Base-by-base conservation (phyloP, 2,888 invertebrate genomes). In the Drosophila helvetica region DNA sequence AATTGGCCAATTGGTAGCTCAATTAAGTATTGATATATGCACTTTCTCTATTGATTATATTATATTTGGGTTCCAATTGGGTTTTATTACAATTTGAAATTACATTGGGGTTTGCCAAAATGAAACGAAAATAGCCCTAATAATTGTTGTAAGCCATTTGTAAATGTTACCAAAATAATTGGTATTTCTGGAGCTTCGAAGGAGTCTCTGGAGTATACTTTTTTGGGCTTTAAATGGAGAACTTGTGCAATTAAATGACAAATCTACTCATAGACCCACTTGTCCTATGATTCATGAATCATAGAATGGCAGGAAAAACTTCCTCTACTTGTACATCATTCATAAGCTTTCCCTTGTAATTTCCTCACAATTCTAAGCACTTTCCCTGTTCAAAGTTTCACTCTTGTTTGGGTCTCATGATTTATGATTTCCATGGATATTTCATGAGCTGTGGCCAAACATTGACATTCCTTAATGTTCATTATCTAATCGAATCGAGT, bases 401-500 rank as follows among this genome's bases (percentile, higher is more conserved):
- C 30, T 18, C 1, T 15, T 15, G 15, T 38, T 38, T 38, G 38
- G 15, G 6, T 2, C 38, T 15, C 6, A 30, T 33, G 30, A 17
- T 33, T 33, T 51, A 22, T 27, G 17, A 27, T 1, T 10, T 18
- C 1, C 6, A 10, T 33, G 9, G 33, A 51, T 51, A 64, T 25
- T 38, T 52, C 22, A 10, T 19, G 3, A 42, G n/a, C 27, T 30
- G 9, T 55, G 43, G 4, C n/a, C 48, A 43, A 69, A 56, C 50
- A 56, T 66, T 68, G 48, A 48, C 65, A 25, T 57, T 43, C 57
- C 9, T 56, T 50, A 50, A 18, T 43, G 56, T 2, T 19, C 18
- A 43, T 56, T 43, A 68, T 43, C 25, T 46, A 67, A 42, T 67
- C 9, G 30, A 19, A 9, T 30, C 15, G 38, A 9, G 38, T 65